Conservation (phyloP, 2,113 vertebrate species). For the Apteryx owenii region DNA sequence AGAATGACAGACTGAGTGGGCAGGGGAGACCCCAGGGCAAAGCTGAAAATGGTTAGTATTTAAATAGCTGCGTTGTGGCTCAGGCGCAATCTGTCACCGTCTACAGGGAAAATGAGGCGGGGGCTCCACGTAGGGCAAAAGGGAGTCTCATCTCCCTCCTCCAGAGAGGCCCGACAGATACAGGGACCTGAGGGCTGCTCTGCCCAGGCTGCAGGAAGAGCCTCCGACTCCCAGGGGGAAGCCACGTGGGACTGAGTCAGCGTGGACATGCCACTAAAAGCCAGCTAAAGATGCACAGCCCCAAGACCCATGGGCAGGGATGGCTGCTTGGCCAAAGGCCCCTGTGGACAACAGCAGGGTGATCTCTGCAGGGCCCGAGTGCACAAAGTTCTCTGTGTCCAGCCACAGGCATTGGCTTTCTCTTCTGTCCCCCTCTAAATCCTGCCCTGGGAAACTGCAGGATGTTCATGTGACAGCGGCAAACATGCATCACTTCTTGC, state of each 20-base stretch:
- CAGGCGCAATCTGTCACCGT: not conserved
- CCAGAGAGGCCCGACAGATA: too few species aligned
- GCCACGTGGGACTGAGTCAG: not conserved
- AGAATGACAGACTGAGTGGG: not conserved
- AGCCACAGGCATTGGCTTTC: not conserved
- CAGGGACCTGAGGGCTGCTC: too few species aligned
- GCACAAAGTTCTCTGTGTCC: not conserved
- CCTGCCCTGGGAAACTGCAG: not conserved
- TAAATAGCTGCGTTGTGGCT: not conserved
- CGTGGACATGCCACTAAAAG: not conserved
- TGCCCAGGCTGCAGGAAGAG: too few species aligned
- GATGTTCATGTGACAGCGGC: too few species aligned
- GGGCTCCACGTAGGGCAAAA: too few species aligned
- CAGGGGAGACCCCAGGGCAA: not conserved
- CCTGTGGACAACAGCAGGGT: not conserved
- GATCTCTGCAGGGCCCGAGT: not conserved
- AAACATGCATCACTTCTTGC: too few species aligned
- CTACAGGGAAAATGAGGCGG: too few species aligned
- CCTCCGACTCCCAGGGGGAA: not conserved
- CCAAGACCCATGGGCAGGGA: not conserved
- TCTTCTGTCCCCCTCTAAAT: not conserved
- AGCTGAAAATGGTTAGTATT: not conserved
- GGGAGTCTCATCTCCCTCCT: too few species aligned
- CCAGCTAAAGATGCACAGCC: too few species aligned
- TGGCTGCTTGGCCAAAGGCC: not conserved